Percentiles rank a stretch among this genome's conserved stretches.
Conservation (phyloP, 2,797 vertebrate genomes). For the Enteromius mattozi region DNA sequence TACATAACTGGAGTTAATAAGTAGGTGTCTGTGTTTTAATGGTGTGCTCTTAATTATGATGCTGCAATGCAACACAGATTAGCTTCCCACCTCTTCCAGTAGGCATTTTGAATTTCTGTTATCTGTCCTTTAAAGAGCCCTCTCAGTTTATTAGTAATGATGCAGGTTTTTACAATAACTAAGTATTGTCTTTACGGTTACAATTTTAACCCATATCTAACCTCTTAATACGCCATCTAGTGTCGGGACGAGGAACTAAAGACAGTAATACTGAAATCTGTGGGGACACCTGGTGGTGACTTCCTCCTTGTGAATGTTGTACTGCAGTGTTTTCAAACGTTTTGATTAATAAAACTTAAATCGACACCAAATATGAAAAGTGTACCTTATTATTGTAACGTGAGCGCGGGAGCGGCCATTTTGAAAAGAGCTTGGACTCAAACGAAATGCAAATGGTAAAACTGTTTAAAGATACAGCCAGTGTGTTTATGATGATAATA, state of each 20-base stretch:
- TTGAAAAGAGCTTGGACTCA: not conserved
- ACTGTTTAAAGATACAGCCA: too few species aligned
- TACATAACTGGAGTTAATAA: slow-evolving; percentile 38
- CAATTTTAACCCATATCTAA: not conserved
- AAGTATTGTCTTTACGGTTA: not conserved
- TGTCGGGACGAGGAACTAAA: slow-evolving; percentile 17
- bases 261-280: slow-evolving; percentile 51
- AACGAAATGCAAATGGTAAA: too few species aligned
- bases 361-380: not conserved
- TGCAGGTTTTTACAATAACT: not conserved
- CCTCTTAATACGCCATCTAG: slow-evolving; percentile 25
- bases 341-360: not conserved
- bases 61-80: slow-evolving; percentile 2
- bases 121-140: not conserved
- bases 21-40: slow-evolving; percentile 30
- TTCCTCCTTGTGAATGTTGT: not conserved
- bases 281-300: slow-evolving; percentile 78
- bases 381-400: not conserved
- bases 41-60: slow-evolving; percentile 34
- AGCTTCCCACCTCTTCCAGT: slow-evolving; percentile 14
- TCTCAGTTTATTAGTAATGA: not conserved
- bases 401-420: not conserved
- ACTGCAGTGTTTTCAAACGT: not conserved
- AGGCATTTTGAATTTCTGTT: not conserved
- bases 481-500: too few species aligned